phyloP scores from a whole-genome alignment of 2,113 vertebrate genomes.

The Diadophis punctatus region DNA sequence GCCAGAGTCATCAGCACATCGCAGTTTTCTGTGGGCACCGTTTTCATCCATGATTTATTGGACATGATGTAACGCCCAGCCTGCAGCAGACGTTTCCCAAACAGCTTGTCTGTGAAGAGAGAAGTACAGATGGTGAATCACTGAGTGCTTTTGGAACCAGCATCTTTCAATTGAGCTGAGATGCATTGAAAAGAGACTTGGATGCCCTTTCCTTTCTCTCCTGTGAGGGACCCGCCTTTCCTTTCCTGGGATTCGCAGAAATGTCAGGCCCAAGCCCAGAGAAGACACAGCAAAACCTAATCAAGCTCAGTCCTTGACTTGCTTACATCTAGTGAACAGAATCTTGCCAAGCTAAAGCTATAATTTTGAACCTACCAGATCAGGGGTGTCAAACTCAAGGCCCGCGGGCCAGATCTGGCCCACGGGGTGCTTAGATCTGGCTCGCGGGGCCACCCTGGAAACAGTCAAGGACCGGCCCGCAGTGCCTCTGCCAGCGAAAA shows the following conservation, averaged over 20 bases:
- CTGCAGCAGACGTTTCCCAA: constrained; percentile 92
- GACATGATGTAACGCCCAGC: constrained; percentile 96
- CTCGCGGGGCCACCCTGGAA: too few relatives aligned
- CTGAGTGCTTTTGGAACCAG: neutral
- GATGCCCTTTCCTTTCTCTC: neutral
- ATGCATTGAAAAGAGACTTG: neutral
- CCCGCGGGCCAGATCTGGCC: too few relatives aligned
- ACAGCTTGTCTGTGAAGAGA: constrained; percentile 84
- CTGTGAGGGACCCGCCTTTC: neutral
- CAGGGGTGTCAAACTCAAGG: neutral
- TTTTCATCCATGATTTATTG: constrained; percentile 99
- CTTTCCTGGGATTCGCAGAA: neutral
- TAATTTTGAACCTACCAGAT: neutral
- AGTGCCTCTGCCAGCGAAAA: too few relatives aligned
- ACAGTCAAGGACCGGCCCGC: too few relatives aligned
- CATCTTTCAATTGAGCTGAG: neutral
- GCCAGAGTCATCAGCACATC: constrained; percentile 96
- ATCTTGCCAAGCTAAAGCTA: neutral
- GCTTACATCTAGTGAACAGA: neutral
- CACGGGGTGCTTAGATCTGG: too few relatives aligned
- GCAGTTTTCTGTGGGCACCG: constrained; percentile 96
- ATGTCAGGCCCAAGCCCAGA: neutral
- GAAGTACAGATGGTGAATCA: neutral
- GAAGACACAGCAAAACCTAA: neutral
- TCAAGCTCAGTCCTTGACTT: neutral